Evolutionary conservation across 2,113 vertebrate species (phyloP).

Genomic region (Cyrtonyx montezumae): DNA sequence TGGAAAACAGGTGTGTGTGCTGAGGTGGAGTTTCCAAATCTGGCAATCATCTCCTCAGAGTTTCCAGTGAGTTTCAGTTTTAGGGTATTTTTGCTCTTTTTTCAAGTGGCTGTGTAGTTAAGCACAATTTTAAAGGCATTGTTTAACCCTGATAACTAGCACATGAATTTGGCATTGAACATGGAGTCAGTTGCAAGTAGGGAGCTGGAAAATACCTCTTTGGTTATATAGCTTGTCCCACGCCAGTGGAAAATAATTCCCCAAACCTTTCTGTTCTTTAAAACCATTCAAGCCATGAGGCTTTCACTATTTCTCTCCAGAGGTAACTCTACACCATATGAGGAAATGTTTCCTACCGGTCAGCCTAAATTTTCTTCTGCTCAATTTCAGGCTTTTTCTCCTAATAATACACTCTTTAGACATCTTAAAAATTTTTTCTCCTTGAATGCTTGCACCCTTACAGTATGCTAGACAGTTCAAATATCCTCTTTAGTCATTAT

Average conservation of each 20-base stretch:
- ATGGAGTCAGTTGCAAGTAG: background rate
- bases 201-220: background rate
- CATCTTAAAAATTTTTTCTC: background rate
- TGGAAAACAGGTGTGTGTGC: background rate
- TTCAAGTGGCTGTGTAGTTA: background rate
- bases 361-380: background rate
- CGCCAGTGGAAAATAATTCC: background rate
- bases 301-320: background rate
- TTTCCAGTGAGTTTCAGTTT: background rate
- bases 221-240: background rate
- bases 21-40: background rate
- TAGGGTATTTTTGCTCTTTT: background rate
- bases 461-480: slow-evolving; percentile 28
- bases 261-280: background rate
- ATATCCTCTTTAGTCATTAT: slow-evolving; percentile 51
- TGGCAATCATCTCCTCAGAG: background rate
- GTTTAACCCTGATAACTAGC: background rate
- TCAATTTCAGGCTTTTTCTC: background rate
- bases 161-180: background rate
- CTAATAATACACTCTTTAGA: background rate
- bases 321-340: background rate
- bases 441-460: background rate
- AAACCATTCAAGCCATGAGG: background rate
- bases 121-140: background rate
- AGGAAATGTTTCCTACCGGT: background rate